Conservation (phyloP, 2,113 vertebrate genomes). For the Isichthys henryi region DNA sequence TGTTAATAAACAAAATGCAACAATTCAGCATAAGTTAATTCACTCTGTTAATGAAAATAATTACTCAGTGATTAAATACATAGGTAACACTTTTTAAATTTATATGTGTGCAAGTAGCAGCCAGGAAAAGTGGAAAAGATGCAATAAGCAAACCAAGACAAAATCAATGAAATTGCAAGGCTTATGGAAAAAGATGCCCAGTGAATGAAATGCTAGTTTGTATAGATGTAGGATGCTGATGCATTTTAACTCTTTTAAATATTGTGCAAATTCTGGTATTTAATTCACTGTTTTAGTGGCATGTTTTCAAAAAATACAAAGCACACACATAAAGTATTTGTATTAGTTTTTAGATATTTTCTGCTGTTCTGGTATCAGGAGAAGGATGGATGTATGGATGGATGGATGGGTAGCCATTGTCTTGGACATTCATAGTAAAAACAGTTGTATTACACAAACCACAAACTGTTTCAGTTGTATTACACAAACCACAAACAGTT, state of each 20-base stretch:
- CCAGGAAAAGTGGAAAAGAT: neutral
- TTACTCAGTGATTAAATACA: neutral
- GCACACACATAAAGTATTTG: neutral
- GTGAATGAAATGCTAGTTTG: neutral
- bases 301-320: neutral
- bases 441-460: neutral
- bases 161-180: neutral
- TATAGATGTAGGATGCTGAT: neutral
- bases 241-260: neutral
- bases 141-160: constrained; percentile 3
- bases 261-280: neutral
- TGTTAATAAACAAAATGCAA: neutral
- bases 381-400: neutral
- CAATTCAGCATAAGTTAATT: neutral
- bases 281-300: neutral
- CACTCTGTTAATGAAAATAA: neutral
- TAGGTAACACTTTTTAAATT: neutral
- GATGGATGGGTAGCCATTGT: neutral
- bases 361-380: neutral
- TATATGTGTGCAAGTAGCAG: neutral
- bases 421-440: neutral
- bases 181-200: neutral
- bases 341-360: neutral
- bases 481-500: neutral
- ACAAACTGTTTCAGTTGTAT: no score